Base-by-base conservation (phyloP, 2,797 vertebrate species). In the Acanthiza pusilla region DNA sequence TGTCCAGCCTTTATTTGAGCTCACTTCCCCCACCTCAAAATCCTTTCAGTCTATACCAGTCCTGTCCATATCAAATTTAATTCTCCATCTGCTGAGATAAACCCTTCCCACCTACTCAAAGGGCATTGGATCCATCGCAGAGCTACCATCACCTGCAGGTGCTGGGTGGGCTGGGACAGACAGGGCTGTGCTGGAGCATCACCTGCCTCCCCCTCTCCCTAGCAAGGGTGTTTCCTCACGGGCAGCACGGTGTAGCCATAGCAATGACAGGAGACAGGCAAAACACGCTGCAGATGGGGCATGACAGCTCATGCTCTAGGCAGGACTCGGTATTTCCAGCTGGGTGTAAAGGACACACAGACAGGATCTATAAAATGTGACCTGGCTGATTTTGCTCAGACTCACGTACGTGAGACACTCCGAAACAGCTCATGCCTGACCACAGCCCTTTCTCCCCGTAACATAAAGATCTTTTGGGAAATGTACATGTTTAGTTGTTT, bases 401-500 rank as follows among this genome's bases (percentile, higher is more conserved):
- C 66, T 94, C 80, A 25, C 2, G 23, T 85, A 91, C 1, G 40
- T 82, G 91, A 94, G 61, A 77, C 38, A 7, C 81, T 74, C 61
- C 1, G 57, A 54, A 77, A 45, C 29, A 22, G 54, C 85, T 87
- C 65, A 55, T 55, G 42, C 74, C 63, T 10, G 16, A 40, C 80
- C 47, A 2, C 91, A 71, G 71, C 66, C 76, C 83, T 90, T 93
- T 93, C 82, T 94, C 70, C 43, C 48, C 0, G 0, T 70, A 92
- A 71, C 85, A 79, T 48, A 88, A 96, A 87, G 89, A 67, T 54
- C 60, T 86, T 88, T 87, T 54, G 88, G 91, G 85, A 91, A 87
- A 94, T 45, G 38, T 90, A 77, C 82, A 88, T 45, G 67, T 93
- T 84, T 55, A 92, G 91, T 79, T 91, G 76, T 95, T 96, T 92